A percentile compares a stretch with the other conserved stretches of the same genome.
These are phyloP conservation scores for Pedionomus torquatus DNA, from an alignment of 2,113 vertebrate genomes.

Conservation along the genomic window DNA sequence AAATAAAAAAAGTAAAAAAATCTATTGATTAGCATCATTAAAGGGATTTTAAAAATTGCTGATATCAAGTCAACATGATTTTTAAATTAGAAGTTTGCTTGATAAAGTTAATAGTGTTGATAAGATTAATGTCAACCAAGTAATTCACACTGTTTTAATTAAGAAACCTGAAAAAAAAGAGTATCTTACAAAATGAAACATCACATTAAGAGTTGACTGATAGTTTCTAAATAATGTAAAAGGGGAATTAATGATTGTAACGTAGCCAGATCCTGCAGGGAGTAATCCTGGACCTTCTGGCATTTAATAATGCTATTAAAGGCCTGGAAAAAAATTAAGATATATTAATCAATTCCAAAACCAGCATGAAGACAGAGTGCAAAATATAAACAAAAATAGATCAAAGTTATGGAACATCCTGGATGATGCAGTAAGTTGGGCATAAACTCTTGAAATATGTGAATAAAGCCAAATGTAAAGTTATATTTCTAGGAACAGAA, in stretches of 20 bases:
- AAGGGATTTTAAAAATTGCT: background rate
- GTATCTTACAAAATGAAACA: background rate
- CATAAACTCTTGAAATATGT: background rate
- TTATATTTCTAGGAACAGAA: background rate
- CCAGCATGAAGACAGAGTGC: background rate
- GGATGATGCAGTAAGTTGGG: background rate
- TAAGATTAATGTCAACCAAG: background rate
- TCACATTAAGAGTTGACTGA: background rate
- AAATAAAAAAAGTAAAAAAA: background rate
- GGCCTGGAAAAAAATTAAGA: background rate
- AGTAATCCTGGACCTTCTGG: background rate
- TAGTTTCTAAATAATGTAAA: background rate
- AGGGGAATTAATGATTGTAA: background rate
- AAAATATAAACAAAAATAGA: conserved; percentile 6
- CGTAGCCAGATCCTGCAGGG: background rate
- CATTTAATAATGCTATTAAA: background rate
- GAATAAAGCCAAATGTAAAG: background rate
- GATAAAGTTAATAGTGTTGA: background rate
- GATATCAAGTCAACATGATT: background rate
- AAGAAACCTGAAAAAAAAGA: background rate
- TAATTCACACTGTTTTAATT: background rate
- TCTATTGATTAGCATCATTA: background rate
- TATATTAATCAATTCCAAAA: background rate
- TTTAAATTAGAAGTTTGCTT: background rate
- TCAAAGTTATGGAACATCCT: background rate